A percentile compares a stretch with the other conserved stretches of the same genome.
phyloP scores from a whole-genome alignment of 2,888 invertebrate species.

The Caradrina kadenii region DNA sequence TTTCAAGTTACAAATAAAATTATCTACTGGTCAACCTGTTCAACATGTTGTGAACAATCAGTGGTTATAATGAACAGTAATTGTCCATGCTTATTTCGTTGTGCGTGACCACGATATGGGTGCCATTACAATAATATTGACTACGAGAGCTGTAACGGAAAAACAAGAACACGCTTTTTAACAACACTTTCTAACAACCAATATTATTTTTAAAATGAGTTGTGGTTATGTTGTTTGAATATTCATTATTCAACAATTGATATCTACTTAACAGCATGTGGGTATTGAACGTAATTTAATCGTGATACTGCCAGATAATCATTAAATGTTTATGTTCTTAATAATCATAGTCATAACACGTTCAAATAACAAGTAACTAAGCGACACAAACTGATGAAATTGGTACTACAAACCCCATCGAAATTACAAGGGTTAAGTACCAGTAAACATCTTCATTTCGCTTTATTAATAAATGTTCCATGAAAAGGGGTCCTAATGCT shows the following conservation, averaged over 20 bases:
- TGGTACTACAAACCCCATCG: constrained; percentile 67
- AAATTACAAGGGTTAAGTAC: constrained; percentile 85
- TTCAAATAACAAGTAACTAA: constrained; percentile 62
- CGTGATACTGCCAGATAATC: constrained; percentile 35
- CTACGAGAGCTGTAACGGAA: constrained; percentile 55
- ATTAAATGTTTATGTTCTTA: constrained; percentile 40
- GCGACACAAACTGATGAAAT: constrained; percentile 80
- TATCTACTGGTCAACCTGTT: constrained; percentile 42
- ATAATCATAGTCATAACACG: constrained; percentile 43
- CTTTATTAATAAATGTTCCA: constrained; percentile 78
- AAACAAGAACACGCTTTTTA: constrained; percentile 41
- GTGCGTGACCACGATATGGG: constrained; percentile 67
- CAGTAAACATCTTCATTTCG: constrained; percentile 85
- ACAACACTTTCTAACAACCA: constrained; percentile 50
- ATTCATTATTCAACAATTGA: constrained; percentile 51
- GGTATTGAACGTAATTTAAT: constrained; percentile 53
- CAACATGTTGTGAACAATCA: constrained; percentile 56
- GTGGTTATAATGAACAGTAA: constrained; percentile 66
- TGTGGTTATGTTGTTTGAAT: constrained; percentile 48
- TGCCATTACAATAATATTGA: constrained; percentile 63
- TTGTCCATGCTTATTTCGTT: constrained; percentile 60
- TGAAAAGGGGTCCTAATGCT: constrained; percentile 76
- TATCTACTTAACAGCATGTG: constrained; percentile 55
- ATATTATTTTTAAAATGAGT: constrained; percentile 21
- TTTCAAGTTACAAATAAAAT: constrained; percentile 22